Evolutionary conservation across 1,140 invertebrate species (phyloP).

Genomic region (Palaemon carinicauda): DNA sequence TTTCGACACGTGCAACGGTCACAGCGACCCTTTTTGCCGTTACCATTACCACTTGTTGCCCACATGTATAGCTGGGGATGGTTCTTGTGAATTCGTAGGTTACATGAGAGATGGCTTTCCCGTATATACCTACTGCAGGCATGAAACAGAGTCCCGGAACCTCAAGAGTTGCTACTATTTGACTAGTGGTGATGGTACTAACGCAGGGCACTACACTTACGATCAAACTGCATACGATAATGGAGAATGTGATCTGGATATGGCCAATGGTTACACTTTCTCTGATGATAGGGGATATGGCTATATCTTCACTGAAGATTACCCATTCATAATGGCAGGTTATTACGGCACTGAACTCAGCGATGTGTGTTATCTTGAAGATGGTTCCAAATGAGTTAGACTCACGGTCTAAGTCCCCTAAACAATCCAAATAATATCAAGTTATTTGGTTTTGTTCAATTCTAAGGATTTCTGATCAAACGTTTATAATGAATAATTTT

Average conservation of each 20-base stretch:
- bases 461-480: background rate
- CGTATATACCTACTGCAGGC: slow-evolving; percentile 15
- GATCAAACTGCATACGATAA: background rate
- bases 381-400: background rate
- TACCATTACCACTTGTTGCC: slow-evolving; percentile 25
- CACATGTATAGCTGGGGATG: background rate
- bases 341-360: background rate
- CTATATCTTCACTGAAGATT: background rate
- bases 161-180: slow-evolving; percentile 10
- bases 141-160: background rate
- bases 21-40: background rate
- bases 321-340: background rate
- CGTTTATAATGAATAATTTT: no score
- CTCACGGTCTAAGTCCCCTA: background rate
- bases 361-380: background rate
- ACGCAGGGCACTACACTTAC: background rate
- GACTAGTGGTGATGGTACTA: slow-evolving; percentile 5
- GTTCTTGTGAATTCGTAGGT: background rate
- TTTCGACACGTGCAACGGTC: slow-evolving; percentile 22
- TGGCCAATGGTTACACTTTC: slow-evolving; percentile 29
- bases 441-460: background rate
- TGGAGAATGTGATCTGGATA: slow-evolving; percentile 7
- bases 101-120: slow-evolving; percentile 25
- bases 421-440: background rate
- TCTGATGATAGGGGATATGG: background rate